A percentile compares a stretch with the other conserved stretches of the same genome.
These are phyloP conservation scores for Subacronicta megacephala DNA, from an alignment of 2,888 invertebrate genomes.

Conservation along the genomic window DNA sequence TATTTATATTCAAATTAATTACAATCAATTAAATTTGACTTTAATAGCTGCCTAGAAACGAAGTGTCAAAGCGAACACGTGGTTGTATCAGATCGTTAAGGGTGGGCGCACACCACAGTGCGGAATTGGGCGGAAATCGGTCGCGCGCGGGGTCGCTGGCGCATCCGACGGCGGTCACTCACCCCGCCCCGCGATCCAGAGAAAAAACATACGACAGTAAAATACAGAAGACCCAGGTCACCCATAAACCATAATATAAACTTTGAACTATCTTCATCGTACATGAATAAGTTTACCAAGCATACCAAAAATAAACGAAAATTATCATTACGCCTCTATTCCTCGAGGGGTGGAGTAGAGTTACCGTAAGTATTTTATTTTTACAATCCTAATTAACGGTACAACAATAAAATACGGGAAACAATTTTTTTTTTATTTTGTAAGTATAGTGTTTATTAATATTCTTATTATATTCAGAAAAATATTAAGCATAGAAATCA, in stretches of 20 bases:
- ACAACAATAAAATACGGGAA: no score
- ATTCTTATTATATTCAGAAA: no score
- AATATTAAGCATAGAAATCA: no score
- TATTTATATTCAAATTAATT: background rate
- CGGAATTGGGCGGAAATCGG: constrained; percentile 74
- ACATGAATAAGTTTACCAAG: no score
- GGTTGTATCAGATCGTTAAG: constrained; percentile 42
- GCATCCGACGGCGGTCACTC: constrained; percentile 73
- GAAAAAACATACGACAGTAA: constrained; percentile 35
- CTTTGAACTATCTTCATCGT: no score
- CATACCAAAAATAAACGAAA: no score
- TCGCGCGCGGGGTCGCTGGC: constrained; percentile 70
- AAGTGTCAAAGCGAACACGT: constrained; percentile 41
- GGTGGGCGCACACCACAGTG: constrained; percentile 59
- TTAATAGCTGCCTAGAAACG: constrained; percentile 22
- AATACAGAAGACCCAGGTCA: constrained; percentile 36
- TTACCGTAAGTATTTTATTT: no score
- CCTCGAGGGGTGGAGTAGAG: no score
- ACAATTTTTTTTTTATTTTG: no score
- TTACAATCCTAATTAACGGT: no score
- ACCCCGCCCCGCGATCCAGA: constrained; percentile 62
- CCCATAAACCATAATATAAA: background rate
- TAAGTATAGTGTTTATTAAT: no score
- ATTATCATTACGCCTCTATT: no score
- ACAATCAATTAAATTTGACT: constrained; percentile 4